Base-by-base conservation (phyloP, 1,140 invertebrate genomes). In the Stegodyphus mimosarum region DNA sequence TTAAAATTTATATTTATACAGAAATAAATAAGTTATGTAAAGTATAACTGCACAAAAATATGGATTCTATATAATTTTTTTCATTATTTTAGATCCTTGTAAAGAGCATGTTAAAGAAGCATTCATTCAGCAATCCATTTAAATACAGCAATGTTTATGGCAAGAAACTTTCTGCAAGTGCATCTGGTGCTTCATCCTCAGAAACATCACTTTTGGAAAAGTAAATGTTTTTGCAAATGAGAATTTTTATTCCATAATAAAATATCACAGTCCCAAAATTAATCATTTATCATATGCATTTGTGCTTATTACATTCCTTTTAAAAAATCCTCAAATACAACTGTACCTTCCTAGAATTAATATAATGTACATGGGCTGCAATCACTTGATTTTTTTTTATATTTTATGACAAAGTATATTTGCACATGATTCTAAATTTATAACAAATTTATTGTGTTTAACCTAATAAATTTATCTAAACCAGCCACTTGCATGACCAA, bases 61-160 rank as follows among this genome's bases (percentile, higher is more conserved):
- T 33, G 33, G 1, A 33, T 33, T 17, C 60, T 18, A 18, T 69
- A 69, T n/a, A 13, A 67, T 51, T 13, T 55, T 18, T 67, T 17
- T n/a, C 49, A 85, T 4, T 72, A 6, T 70, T 64, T 71, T 33
- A 92, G 85, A 98, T 98, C 88, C 92, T 98, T 67, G 96, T 98
- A 83, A 98, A 98, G 91, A 96, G 95, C 53, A 98, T 98, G 95
- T 92, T 98, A 63, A 97, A 96, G 90, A 96, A 98, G 88, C 96
- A 97, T 90, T 98, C 96, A 70, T 98, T 98, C 90, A 95, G 96
- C 89, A 94, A 92, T 88, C 92, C 92, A 7, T 92, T 90, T 87
- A 90, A 90, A 87, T 83, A 78, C 69, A 69, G 63, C 73, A 76
- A 52, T 5, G 52, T 18, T 6, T 67, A 66, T 18, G 63, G 71